A percentile compares a stretch with the other conserved stretches of the same genome.
Evolutionary conservation across 2,797 vertebrate genomes (phyloP).

Genomic region (Thripadectes ignobilis): DNA sequence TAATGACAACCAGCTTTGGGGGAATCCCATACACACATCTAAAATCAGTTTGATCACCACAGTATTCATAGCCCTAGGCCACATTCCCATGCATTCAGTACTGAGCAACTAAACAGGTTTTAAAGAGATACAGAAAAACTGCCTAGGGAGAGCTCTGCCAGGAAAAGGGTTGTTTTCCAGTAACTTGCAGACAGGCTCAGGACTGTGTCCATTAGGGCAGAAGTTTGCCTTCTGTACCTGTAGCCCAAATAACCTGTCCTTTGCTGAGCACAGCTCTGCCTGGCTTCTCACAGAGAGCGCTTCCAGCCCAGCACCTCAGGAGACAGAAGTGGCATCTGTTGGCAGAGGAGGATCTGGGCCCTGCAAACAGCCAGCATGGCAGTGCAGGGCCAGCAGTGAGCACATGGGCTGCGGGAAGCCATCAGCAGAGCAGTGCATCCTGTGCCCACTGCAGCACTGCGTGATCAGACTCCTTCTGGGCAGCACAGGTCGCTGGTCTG

Average conservation of each 20-base stretch:
- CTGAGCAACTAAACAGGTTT: slow-evolving; percentile 30
- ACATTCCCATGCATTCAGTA: slow-evolving; percentile 17
- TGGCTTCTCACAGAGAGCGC: neutral
- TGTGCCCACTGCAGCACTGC: neutral
- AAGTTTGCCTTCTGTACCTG: neutral
- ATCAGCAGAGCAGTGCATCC: neutral
- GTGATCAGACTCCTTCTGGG: accelerated
- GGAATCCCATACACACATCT: slow-evolving; percentile 33
- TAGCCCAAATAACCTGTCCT: neutral
- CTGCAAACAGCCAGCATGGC: neutral
- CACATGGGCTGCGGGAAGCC: neutral
- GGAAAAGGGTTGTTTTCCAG: neutral
- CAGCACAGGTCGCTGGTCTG: neutral
- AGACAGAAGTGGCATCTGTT: slow-evolving; percentile 14
- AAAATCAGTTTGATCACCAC: slow-evolving; percentile 38
- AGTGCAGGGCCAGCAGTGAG: neutral
- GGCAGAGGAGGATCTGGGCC: neutral
- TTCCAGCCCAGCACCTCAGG: slow-evolving; percentile 4
- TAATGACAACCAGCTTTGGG: slow-evolving; percentile 9
- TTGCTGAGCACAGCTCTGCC: neutral
- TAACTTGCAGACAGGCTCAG: neutral
- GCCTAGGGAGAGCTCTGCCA: slow-evolving; percentile 30
- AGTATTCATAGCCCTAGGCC: slow-evolving; percentile 43
- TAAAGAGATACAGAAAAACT: slow-evolving; percentile 38
- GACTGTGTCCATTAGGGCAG: neutral